These are phyloP conservation scores for Champsocephalus gunnari DNA, from an alignment of 2,797 vertebrate genomes.

Conservation along the genomic window DNA sequence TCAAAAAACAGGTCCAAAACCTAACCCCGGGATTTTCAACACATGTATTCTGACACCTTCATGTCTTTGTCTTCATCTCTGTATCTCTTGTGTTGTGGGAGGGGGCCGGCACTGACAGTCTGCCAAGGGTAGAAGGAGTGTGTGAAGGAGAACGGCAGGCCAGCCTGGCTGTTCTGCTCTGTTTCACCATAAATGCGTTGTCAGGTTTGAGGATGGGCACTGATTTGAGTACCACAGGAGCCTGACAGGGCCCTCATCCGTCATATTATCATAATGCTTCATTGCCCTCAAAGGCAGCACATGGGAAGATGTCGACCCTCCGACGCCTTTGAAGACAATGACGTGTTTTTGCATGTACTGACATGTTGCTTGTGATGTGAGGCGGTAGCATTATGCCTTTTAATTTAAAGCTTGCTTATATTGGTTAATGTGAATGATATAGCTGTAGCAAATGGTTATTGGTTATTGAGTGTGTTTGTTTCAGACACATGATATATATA, in stretches of 20 bases:
- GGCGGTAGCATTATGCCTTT: background rate
- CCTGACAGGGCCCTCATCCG: slow-evolving; percentile 52
- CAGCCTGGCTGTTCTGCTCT: slow-evolving; percentile 63
- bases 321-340: slow-evolving; percentile 24
- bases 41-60: slow-evolving; percentile 5
- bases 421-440: slow-evolving; percentile 10
- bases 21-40: background rate
- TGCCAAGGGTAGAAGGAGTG: slow-evolving; percentile 39
- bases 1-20: slow-evolving; percentile 3
- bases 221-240: slow-evolving; percentile 54
- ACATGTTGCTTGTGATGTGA: slow-evolving; percentile 11
- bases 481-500: background rate
- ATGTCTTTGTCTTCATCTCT: slow-evolving; percentile 41
- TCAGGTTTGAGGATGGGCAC: slow-evolving; percentile 59
- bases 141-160: slow-evolving; percentile 41
- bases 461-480: background rate
- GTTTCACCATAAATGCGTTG: slow-evolving; percentile 62
- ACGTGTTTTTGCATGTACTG: slow-evolving; percentile 8
- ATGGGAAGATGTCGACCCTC: slow-evolving; percentile 23
- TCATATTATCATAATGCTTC: slow-evolving; percentile 52
- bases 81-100: slow-evolving; percentile 27
- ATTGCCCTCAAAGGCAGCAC: slow-evolving; percentile 40
- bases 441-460: background rate
- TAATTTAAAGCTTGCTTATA: background rate
- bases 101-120: slow-evolving; percentile 27